Percentiles rank a stretch among this genome's conserved stretches.
Conservation (phyloP, 2,113 vertebrate species). For the Platysternon megacephalum region DNA sequence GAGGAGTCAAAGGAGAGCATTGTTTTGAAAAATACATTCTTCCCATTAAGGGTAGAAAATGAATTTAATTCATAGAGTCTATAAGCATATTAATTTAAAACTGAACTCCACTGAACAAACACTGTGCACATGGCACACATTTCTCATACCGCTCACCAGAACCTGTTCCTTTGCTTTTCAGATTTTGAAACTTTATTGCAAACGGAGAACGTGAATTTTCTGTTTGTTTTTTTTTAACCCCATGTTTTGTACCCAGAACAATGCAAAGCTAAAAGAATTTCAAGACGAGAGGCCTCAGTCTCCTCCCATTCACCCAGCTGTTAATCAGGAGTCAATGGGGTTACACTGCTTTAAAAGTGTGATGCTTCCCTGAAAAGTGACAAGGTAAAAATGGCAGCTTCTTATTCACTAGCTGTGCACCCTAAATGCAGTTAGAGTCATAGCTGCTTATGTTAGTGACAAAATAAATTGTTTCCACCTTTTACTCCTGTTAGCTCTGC, state of each 20-base stretch:
- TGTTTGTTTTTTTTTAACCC: neutral
- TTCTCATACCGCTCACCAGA: constrained; percentile 37
- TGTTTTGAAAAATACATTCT: constrained; percentile 71
- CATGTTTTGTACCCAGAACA: neutral
- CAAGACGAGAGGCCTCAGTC: neutral
- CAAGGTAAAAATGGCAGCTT: too few species aligned
- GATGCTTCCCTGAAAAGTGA: too few species aligned
- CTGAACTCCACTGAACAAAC: constrained; percentile 58
- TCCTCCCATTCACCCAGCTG: neutral
- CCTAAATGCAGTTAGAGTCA: too few species aligned
- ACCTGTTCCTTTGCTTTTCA: constrained; percentile 42
- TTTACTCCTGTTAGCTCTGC: too few species aligned
- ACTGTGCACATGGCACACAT: constrained; percentile 58
- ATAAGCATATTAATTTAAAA: constrained; percentile 68
- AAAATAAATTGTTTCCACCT: too few species aligned
- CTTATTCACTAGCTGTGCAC: too few species aligned
- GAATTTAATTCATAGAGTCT: constrained; percentile 72
- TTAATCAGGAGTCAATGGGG: neutral
- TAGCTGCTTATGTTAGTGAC: too few species aligned
- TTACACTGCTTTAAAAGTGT: neutral
- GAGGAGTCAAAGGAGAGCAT: constrained; percentile 41
- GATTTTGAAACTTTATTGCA: constrained; percentile 6
- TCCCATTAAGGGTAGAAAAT: constrained; percentile 75
- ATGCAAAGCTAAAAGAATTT: neutral
- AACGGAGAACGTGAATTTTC: neutral